A percentile compares a stretch with the other conserved stretches of the same genome.
These are phyloP conservation scores for Abramis brama DNA, from an alignment of 2,113 vertebrate species.

Conservation along the genomic window DNA sequence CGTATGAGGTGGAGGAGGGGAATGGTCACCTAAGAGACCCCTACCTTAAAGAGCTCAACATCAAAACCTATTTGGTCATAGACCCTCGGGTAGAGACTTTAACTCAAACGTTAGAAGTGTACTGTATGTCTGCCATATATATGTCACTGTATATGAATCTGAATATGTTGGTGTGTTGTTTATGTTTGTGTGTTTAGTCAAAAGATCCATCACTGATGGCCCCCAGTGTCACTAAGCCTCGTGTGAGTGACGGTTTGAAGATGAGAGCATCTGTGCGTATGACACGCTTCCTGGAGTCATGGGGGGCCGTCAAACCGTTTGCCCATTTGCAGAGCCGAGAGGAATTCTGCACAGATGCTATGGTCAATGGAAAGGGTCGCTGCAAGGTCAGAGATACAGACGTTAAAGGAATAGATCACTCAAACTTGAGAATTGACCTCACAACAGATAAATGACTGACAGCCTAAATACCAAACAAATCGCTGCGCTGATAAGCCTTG, in stretches of 20 bases:
- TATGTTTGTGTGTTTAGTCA: slow-evolving; percentile 72
- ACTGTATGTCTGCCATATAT: neutral
- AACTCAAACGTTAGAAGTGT: neutral
- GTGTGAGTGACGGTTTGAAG: slow-evolving; percentile 88
- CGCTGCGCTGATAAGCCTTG: neutral
- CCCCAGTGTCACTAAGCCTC: slow-evolving; percentile 77
- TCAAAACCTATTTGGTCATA: slow-evolving; percentile 90
- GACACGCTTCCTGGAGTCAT: slow-evolving; percentile 96
- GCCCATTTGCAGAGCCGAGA: slow-evolving; percentile 92
- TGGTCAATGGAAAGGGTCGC: slow-evolving; percentile 76
- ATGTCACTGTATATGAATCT: neutral
- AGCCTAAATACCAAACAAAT: neutral
- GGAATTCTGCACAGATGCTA: slow-evolving; percentile 80
- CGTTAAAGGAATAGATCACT: neutral
- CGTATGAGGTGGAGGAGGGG: slow-evolving; percentile 95
- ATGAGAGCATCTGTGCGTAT: slow-evolving; percentile 94
- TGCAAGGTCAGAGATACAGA: slow-evolving; percentile 77
- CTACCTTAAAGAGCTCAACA: slow-evolving; percentile 90
- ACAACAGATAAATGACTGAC: neutral
- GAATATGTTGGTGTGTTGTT: slow-evolving; percentile 19
- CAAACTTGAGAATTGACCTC: neutral
- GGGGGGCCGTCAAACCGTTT: slow-evolving; percentile 95
- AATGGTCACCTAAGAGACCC: slow-evolving; percentile 87
- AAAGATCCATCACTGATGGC: slow-evolving; percentile 78
- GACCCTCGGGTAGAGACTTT: slow-evolving; percentile 78